These are phyloP conservation scores for Zele albiditarsus DNA, from an alignment of 2,888 invertebrate species.

Conservation along the genomic window DNA sequence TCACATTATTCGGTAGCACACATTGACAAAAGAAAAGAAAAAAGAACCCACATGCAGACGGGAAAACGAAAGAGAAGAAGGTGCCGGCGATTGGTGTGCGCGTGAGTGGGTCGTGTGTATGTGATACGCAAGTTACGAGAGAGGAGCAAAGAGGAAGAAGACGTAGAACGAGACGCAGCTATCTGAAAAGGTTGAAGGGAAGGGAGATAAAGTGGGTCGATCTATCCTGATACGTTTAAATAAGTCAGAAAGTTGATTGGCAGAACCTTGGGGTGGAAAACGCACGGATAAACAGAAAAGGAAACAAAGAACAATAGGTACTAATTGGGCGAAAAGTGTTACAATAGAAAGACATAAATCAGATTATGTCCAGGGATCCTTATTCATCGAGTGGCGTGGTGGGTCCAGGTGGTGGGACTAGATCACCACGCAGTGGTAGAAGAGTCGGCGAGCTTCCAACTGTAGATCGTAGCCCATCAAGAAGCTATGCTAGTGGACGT, in stretches of 20 bases:
- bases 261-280: conserved; percentile 1
- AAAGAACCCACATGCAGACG: conserved; percentile 22
- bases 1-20: background rate
- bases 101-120: conserved; percentile 16
- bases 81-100: conserved; percentile 30
- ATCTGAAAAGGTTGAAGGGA: background rate
- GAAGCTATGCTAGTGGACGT: conserved; percentile 82
- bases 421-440: conserved; percentile 77
- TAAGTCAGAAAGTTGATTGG: conserved; percentile 41
- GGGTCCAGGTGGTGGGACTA: conserved; percentile 80
- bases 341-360: conserved; percentile 27
- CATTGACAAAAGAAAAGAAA: background rate
- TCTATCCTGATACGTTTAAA: conserved; percentile 25
- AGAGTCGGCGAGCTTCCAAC: conserved; percentile 84
- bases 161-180: conserved; percentile 7
- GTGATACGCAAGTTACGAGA: background rate
- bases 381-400: conserved; percentile 76
- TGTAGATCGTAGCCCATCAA: conserved; percentile 91
- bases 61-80: conserved; percentile 33
- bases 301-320: background rate
- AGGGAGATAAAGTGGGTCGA: conserved; percentile 41
- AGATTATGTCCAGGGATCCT: conserved; percentile 77
- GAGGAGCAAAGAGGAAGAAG: conserved; percentile 20
- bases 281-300: background rate
- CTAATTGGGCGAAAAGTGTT: background rate